phyloP scores from a whole-genome alignment of 2,888 invertebrate genomes.

The Cartodere bifasciata region DNA sequence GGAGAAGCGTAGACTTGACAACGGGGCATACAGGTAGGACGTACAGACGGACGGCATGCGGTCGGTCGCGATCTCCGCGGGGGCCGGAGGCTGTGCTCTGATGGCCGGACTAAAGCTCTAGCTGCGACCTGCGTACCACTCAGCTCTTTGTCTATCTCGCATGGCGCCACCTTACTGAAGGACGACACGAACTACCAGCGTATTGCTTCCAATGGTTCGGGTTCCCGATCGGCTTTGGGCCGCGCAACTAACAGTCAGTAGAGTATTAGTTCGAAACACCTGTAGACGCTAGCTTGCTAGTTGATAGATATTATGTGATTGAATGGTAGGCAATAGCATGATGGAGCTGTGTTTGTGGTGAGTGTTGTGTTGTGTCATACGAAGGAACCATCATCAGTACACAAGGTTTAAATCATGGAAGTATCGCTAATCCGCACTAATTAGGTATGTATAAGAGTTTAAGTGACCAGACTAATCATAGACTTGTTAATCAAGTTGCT shows the following conservation, averaged over 20 bases:
- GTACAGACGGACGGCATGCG: slow-evolving; percentile 32
- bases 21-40: no score
- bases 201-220: slow-evolving; percentile 27
- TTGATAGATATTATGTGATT: slow-evolving; percentile 37
- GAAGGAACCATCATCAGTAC: no score
- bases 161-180: slow-evolving; percentile 33
- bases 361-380: no score
- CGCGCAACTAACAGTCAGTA: slow-evolving; percentile 36
- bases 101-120: slow-evolving; percentile 7
- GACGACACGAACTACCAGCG: slow-evolving; percentile 9
- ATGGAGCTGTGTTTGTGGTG: no score
- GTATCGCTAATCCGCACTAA: slow-evolving; percentile 23
- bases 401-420: no score
- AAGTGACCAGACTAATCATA: slow-evolving; percentile 15
- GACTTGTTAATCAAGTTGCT: slow-evolving; percentile 36
- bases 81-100: slow-evolving; percentile 58
- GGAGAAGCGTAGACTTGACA: no score
- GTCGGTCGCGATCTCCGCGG: slow-evolving; percentile 43
- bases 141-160: slow-evolving; percentile 27
- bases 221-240: slow-evolving; percentile 30
- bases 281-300: slow-evolving; percentile 39
- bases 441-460: slow-evolving; percentile 13
- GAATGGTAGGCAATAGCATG: no score
- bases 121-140: background rate
- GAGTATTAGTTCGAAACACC: slow-evolving; percentile 39